Evolutionary conservation across 2,797 vertebrate species (phyloP), one percentile per base, ranked within the genome.

Genomic region (Sebastes goodei): DNA sequence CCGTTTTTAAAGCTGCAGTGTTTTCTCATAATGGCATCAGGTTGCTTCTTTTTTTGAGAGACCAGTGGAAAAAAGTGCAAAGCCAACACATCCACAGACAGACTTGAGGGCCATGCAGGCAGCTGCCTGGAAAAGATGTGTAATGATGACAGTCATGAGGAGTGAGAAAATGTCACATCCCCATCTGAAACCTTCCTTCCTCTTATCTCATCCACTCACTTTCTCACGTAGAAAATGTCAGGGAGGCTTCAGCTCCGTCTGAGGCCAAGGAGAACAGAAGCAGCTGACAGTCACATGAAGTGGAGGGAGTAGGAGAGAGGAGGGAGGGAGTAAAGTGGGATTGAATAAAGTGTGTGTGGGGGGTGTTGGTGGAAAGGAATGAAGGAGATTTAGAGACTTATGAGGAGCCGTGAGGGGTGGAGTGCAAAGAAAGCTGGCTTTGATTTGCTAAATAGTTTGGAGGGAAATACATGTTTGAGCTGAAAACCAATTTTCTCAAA

Each of bases 251-350:
- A 64, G 80, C 79, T 49, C 42, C 71, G 85, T 84, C 59, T 76
- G 81, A 86, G 81, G 72, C 68, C 20, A 72, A 66, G 10, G 78
- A 81, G 90, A 86, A 78, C 91, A 88, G 76, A 90, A 93, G 89
- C 96, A 96, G 95, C 96, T 96, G 96, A 96, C 94, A 90, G 95
- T 96, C 96, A 96, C 96, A 96, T 96, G 96, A 94, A 93, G 78
- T 59, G 78, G 65, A 71, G 83, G 69, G 79, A 88, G 87, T 52
- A 70, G 76, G 78, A n/a, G 78, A 52, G 62, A 61, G 27, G 64
- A n/a, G 32, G 60, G 64, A 23, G 27, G n/a, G 56, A 30, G 62
- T 10, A 66, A 46, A 79, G 11, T 65, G 77, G 76, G 81, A 74
- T 80, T 80, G 81, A 78, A 82, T 59, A 68, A 76, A 67, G 55